Evolutionary conservation across 2,113 vertebrate species (phyloP).

Genomic region (Poeciliopsis turrubarensis): DNA sequence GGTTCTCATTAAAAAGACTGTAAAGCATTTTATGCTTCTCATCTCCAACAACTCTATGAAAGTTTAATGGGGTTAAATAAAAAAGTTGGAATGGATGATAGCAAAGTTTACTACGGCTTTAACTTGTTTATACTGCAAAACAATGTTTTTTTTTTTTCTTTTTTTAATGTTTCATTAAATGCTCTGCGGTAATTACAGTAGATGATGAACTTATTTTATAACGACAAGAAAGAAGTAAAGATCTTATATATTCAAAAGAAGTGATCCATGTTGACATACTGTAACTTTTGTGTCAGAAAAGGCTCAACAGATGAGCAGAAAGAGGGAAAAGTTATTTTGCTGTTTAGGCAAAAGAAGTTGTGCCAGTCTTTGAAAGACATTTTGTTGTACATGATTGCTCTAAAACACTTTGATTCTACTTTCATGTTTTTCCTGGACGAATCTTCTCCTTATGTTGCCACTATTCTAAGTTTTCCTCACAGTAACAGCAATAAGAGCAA

Average conservation of each 20-base stretch:
- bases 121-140: slow-evolving; percentile 4
- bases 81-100: neutral
- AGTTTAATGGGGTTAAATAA: slow-evolving; percentile 37
- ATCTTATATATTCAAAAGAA: neutral
- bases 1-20: slow-evolving; percentile 9
- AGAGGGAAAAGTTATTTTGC: neutral
- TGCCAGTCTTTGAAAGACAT: neutral
- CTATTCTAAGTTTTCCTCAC: neutral
- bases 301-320: neutral
- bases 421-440: neutral
- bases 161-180: neutral
- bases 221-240: neutral
- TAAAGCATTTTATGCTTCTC: neutral
- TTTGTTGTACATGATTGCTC: too few species aligned
- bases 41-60: slow-evolving; percentile 29
- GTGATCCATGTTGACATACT: too few species aligned
- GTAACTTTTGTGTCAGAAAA: neutral
- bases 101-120: neutral
- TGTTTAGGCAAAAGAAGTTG: neutral
- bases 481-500: neutral
- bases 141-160: neutral
- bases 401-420: neutral
- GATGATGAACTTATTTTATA: neutral
- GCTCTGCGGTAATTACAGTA: neutral
- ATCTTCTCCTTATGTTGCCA: neutral